These are phyloP conservation scores for Strigamia maritima DNA, from an alignment of 2,888 invertebrate species.

Conservation along the genomic window DNA sequence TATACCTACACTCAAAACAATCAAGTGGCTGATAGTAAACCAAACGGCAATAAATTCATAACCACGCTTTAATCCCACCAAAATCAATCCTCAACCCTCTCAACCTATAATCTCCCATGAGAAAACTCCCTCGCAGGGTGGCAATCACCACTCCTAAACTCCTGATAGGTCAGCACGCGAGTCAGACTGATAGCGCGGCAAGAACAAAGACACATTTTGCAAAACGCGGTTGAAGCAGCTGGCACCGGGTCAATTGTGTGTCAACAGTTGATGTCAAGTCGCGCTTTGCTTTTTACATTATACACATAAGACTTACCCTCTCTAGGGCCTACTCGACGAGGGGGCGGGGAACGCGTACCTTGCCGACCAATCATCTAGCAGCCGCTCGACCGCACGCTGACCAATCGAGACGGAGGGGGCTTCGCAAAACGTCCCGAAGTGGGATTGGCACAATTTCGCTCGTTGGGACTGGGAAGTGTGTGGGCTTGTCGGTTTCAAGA, in stretches of 20 bases:
- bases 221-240: conserved; percentile 1
- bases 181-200: background rate
- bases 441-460: conserved; percentile 40
- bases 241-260: conserved; percentile 25
- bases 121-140: too few relatives aligned
- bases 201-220: background rate
- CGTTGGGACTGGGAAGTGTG: too few relatives aligned
- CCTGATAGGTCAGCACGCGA: background rate
- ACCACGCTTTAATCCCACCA: background rate
- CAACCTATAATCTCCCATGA: too few relatives aligned
- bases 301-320: background rate
- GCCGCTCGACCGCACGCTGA: background rate
- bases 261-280: conserved; percentile 34
- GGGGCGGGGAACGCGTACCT: background rate
- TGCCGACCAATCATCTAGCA: background rate
- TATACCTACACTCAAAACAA: too few relatives aligned
- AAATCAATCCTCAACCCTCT: too few relatives aligned
- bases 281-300: background rate
- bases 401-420: background rate
- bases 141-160: too few relatives aligned
- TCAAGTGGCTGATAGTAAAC: too few relatives aligned
- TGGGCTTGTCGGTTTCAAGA: conserved; percentile 70
- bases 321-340: background rate
- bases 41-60: background rate
- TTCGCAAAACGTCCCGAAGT: background rate